These are phyloP conservation scores for Hyles vespertilio DNA, from an alignment of 1,140 invertebrate species.

Conservation along the genomic window DNA sequence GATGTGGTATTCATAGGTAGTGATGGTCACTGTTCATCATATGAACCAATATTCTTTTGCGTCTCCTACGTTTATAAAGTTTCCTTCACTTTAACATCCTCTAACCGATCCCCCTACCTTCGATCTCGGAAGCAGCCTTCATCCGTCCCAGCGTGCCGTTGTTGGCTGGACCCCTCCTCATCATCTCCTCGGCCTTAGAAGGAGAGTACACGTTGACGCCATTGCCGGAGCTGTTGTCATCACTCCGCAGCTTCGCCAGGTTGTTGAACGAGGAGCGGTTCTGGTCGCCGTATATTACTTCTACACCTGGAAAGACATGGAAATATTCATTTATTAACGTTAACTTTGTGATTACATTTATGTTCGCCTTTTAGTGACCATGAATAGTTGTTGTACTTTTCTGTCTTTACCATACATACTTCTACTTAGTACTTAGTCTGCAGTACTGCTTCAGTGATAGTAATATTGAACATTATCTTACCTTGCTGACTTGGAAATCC, in stretches of 20 bases:
- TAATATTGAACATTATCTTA: too few species aligned
- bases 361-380: too few species aligned
- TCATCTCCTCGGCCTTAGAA: constrained; percentile 59
- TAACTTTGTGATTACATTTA: neutral
- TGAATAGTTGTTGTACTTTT: too few species aligned
- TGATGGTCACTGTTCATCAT: too few species aligned
- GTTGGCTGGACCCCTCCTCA: constrained; percentile 41
- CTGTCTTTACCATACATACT: too few species aligned
- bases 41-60: too few species aligned
- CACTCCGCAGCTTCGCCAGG: constrained; percentile 59
- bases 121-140: constrained; percentile 57
- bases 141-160: constrained; percentile 60
- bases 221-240: constrained; percentile 57
- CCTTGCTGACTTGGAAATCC: too few species aligned
- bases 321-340: neutral
- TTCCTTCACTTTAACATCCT: too few species aligned
- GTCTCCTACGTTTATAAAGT: too few species aligned
- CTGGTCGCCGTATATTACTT: constrained; percentile 65
- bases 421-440: too few species aligned
- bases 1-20: too few species aligned
- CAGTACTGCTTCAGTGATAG: too few species aligned
- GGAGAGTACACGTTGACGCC: constrained; percentile 69
- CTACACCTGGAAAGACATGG: constrained; percentile 40
- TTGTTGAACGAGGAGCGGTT: constrained; percentile 58
- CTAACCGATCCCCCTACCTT: constrained; percentile 29